Evolutionary conservation across 2,797 vertebrate species (phyloP).

Genomic region (Martes flavigula): DNA sequence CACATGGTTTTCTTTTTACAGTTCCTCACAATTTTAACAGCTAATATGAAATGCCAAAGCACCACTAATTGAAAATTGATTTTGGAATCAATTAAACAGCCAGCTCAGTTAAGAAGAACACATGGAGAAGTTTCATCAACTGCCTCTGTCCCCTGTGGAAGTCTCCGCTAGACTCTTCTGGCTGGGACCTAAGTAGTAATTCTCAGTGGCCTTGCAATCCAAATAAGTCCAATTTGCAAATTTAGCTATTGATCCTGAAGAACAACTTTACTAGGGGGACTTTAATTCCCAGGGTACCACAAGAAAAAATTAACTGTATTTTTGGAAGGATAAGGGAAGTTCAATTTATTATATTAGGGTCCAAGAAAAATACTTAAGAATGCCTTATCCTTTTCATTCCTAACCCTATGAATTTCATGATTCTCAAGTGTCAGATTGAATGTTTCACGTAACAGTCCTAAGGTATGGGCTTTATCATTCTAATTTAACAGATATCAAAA

Average conservation of each 20-base stretch:
- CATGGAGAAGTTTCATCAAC: conserved; percentile 51
- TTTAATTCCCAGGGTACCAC: not conserved
- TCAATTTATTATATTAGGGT: not conserved
- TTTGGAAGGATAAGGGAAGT: not conserved
- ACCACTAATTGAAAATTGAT: conserved; percentile 85
- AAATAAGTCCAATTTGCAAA: not conserved
- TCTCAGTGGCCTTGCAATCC: not conserved
- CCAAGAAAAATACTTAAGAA: not conserved
- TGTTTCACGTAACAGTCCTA: not conserved
- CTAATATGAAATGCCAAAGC: conserved; percentile 78
- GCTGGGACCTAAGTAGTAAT: not conserved
- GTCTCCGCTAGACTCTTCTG: conserved; percentile 54
- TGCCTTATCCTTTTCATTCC: not conserved
- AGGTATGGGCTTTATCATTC: not conserved
- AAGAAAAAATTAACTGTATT: not conserved
- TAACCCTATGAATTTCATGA: not conserved
- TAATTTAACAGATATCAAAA: not conserved
- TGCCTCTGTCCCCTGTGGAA: not conserved
- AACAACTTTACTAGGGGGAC: not conserved
- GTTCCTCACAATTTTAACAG: conserved; percentile 78
- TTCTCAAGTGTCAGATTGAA: not conserved
- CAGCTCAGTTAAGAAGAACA: conserved; percentile 53
- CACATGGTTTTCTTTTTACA: conserved; percentile 73
- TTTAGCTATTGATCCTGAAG: not conserved
- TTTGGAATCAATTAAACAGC: conserved; percentile 81